Evolutionary conservation across 2,888 invertebrate species (phyloP), one percentile per base, ranked within the genome.

Genomic region (Ctena decussata): DNA sequence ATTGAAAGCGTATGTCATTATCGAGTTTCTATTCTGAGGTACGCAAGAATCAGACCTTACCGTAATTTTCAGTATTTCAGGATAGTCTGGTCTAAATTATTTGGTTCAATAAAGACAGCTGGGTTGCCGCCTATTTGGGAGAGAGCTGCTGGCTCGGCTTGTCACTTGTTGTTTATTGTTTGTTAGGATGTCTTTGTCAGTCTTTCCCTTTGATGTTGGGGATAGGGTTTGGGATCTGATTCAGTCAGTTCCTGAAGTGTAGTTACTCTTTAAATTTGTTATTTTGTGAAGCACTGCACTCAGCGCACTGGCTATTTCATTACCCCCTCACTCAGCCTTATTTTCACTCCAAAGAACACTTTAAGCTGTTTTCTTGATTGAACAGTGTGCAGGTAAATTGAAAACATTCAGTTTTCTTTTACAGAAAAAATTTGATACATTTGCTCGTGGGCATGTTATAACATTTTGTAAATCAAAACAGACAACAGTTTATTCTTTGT

Each of bases 401-500:
- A 37, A 89, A 8, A 89, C 84, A 75, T 70, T 89, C 0, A 89
- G 44, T 57, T 89, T 87, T 46, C 87, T 79, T 73, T 84, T 82
- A 44, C 84, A 84, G 41, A 86, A 82, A 24, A 83, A 85, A 73
- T 76, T 85, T 24, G 86, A 86, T 0, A 89, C 74, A 41, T 89
- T 82, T 8, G 71, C 35, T 18, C 37, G 70, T 53, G 78, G 78
- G 1, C 70, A 53, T 1, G 27, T 3, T 76, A 65, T 24, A 77
- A 32, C 86, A 83, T 89, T 89, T 77, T 89, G 49, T 35, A 86
- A 37, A 65, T 86, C 89, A 77, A 89, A 89, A 53, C 86, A 84
- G 3, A 84, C 35, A 35, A 86, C 73, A 24, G 70, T 24, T 70
- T 74, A 27, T n/a, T 57, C 44, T 53, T 41, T 41, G 18, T 74